Evolutionary conservation across 2,888 invertebrate genomes (phyloP), one percentile per base, ranked within the genome.

Genomic region (Heliconius erato): DNA sequence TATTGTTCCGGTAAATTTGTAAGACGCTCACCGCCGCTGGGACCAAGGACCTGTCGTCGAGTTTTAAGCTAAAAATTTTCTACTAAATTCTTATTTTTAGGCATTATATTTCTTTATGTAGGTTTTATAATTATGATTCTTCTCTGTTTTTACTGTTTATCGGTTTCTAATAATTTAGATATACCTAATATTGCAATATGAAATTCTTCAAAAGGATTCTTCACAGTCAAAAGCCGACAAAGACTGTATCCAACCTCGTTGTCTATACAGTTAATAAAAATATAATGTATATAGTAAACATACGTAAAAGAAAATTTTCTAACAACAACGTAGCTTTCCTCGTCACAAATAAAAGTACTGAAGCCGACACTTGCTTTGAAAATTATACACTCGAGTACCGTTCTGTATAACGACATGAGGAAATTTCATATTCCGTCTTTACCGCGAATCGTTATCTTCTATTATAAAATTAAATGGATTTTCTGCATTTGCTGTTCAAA

Each of bases 1-100:
- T 84, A 85, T 85, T 84, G 85, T 85, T 85, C 81, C 82, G 81
- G 84, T 79, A 82, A 83, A 83, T 74, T 85, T 71, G 78, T 82
- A 83, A 85, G 82, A 82, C 63, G 79, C 35, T 69, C n/a, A n/a
- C n/a, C n/a, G n/a, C 83, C 79, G 32, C 78, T 81, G 82, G 81
- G 84, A 83, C 80, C 80, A 7, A 23, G 23, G 54, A 19, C 54
- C 23, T 54, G 79, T 84, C 79, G 54, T 79, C 77, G 44, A 63
- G 69, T 49, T 74, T 82, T 79, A 79, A 35, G n/a, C 40, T 26
- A 72, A 16, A n/a, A 54, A 59, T 79, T 74, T 83, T 72, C 19
- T 49, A 59, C 59, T 59, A 11, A 26, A 65, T 26, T 26, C 23
- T 65, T 9, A 65, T 26, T 65, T 65, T 54, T 54, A 19, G 7